Base-by-base conservation (phyloP, 2,797 vertebrate genomes). In the Poeciliopsis paucimaculata region DNA sequence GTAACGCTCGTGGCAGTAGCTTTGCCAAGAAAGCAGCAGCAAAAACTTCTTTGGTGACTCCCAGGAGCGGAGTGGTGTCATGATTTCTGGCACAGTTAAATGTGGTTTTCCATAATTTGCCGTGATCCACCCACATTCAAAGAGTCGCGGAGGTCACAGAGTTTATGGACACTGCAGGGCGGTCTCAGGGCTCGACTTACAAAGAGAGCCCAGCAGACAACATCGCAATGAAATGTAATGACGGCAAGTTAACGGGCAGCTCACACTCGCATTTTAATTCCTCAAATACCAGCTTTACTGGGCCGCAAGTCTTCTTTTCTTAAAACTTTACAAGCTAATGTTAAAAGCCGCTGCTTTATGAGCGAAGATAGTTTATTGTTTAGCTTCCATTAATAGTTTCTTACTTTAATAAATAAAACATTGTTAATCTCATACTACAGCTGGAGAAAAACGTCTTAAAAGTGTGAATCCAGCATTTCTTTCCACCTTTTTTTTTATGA, bases 401-500 rank as follows among this genome's bases (percentile, higher is more conserved):
- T 71, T 43, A 5, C 11, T 26, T 43, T 15, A n/a, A 45, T 12
- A 71, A 45, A 45, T 15, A 31, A 71, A 45, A 45, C 23, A 71
- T 3, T 34, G 23, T 43, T 26, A 1, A 10, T 68, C 11, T 68
- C 4, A 23, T 68, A 41, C 23, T n/a, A 1, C 64, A 68, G 36
- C 64, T n/a, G 3, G 20, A 68, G 39, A 68, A 68, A 39, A 43
- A 41, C 13, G 20, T 26, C 36, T 43, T 23, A 41, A 43, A n/a
- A 13, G 36, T 41, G 4, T 68, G 36, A 68, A 20, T 64, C 64
- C 39, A 68, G 39, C 66, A 13, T 70, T 70, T 70, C 43, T 71
- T 70, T 64, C 39, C 64, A 68, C 23, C 66, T 26, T 70, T 70
- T 70, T 70, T 70, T 71, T 71, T 70, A 45, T 71, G 39, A 71